These are phyloP conservation scores for Synaphobranchus kaupii DNA, from an alignment of 2,797 vertebrate species.

Conservation along the genomic window DNA sequence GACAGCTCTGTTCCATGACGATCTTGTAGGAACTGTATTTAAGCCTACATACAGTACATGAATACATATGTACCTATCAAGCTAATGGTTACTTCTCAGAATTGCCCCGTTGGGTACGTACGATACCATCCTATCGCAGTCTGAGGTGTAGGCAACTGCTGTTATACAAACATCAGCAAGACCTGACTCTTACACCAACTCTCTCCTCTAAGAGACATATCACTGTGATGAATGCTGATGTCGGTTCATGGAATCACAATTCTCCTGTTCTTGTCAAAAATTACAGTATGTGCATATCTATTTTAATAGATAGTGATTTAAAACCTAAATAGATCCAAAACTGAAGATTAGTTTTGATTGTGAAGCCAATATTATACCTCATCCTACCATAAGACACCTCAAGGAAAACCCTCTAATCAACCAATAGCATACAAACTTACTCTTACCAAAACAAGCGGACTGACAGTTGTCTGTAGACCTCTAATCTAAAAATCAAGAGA, in stretches of 20 bases:
- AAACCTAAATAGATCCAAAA: not conserved
- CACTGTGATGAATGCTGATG: constrained; percentile 7
- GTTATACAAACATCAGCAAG: not conserved
- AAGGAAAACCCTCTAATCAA: not conserved
- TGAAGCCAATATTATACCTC: not conserved
- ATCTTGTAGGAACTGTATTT: not conserved
- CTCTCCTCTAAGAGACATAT: not conserved
- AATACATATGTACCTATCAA: constrained; percentile 15
- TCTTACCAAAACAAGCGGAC: not conserved
- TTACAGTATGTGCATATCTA: not conserved
- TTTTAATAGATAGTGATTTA: constrained; percentile 9
- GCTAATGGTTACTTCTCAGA: not conserved
- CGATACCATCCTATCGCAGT: not conserved
- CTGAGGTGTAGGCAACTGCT: not conserved
- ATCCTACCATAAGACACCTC: not conserved
- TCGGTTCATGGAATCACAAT: not conserved
- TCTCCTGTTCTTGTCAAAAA: not conserved
- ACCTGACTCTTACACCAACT: constrained; percentile 1
- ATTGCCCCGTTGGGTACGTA: not conserved
- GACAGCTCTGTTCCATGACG: constrained; percentile 77
- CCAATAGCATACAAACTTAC: not conserved
- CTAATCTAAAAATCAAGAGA: not conserved
- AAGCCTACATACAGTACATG: not conserved
- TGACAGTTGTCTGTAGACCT: not conserved
- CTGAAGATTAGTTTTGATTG: not conserved